Evolutionary conservation across 2,888 invertebrate genomes (phyloP), one percentile per base, ranked within the genome.

Genomic region (Tromatobia lineatoria): DNA sequence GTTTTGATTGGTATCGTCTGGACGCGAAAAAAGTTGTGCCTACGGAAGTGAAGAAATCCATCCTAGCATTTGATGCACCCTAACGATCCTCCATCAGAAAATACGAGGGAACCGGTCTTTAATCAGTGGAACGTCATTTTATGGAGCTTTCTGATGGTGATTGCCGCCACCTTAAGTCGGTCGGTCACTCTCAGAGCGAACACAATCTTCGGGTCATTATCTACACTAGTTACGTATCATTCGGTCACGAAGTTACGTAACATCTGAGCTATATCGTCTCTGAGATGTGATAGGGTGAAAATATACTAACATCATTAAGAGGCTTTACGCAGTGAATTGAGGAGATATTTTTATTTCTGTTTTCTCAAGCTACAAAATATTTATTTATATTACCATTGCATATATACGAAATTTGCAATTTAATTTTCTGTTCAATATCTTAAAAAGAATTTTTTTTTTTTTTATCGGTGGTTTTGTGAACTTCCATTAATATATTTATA

Each of bases 191-290:
- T 71, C 45, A 23, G 7, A 50, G 84, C 52, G 75, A 57, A 15
- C 57, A 75, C 82, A 80, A 77, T 81, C 79, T 82, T 77, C 34
- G 79, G 81, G 77, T 86, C 81, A 84, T 86, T 85, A 86, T 85
- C 86, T 81, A 76, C 85, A 86, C 83, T 85, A 81, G 83, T 83
- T 61, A 78, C 79, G 82, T 86, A 82, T 80, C 80, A 59, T 80
- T 67, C 71, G 59, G 76, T 74, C 61, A 74, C 69, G 61, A 50
- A 34, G 61, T 85, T 83, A 83, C 73, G 71, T 67, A 81, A 83
- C 29, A 67, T 50, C 52, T 71, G 64, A 78, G 38, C 42, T 67
- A 81, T 74, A 70, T 54, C 38, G 10, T 20, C 10, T 54, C 8
- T 54, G 20, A 10, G 7, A 20, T 20, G 20, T 20, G 7, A 54